These are phyloP conservation scores for Pilophorus perplexus DNA, from an alignment of 2,888 invertebrate species.

Conservation along the genomic window DNA sequence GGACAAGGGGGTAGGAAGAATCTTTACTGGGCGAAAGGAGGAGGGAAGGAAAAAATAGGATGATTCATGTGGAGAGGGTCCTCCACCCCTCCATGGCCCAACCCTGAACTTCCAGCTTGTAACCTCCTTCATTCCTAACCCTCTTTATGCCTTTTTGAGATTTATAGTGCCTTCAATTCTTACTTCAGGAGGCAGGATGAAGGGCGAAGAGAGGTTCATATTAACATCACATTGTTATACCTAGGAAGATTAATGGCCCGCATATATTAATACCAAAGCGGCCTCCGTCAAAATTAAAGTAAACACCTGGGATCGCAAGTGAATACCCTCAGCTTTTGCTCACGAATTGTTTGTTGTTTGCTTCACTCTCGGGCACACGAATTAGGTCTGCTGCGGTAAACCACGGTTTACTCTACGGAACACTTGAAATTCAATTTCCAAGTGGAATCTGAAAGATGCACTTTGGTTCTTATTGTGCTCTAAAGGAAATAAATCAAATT, in stretches of 20 bases:
- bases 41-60: conserved; percentile 4
- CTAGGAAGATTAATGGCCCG: conserved; percentile 37
- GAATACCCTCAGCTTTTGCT: too few relatives aligned
- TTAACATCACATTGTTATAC: conserved; percentile 42
- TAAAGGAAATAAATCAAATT: too few relatives aligned
- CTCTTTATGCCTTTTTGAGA: conserved; percentile 42
- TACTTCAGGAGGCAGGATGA: conserved; percentile 15
- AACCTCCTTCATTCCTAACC: conserved; percentile 23
- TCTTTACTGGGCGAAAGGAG: conserved; percentile 4
- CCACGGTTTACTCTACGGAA: too few relatives aligned
- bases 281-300: conserved; percentile 25
- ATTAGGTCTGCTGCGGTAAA: too few relatives aligned
- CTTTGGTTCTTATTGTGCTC: too few relatives aligned
- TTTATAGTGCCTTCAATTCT: conserved; percentile 39
- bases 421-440: too few relatives aligned
- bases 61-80: conserved; percentile 28
- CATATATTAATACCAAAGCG: conserved; percentile 39
- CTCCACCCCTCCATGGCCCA: conserved; percentile 4
- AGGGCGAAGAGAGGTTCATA: conserved; percentile 16
- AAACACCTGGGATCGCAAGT: conserved; percentile 25
- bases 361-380: too few relatives aligned
- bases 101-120: conserved; percentile 4
- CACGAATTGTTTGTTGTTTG: too few relatives aligned
- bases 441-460: too few relatives aligned
- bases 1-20: neutral